Conservation (phyloP, 1,140 invertebrate species). For the Mylabris phalerata region DNA sequence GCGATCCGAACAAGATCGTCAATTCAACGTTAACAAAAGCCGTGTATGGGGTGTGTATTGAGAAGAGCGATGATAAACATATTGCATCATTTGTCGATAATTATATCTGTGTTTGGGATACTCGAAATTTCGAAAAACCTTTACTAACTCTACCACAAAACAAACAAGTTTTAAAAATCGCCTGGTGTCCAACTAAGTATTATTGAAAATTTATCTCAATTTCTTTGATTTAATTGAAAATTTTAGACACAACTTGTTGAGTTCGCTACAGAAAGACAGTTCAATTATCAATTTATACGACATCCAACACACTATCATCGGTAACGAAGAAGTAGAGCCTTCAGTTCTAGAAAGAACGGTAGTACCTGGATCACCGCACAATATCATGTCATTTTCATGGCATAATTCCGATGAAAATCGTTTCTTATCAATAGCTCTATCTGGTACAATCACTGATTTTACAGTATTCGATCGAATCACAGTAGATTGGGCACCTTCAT, state of each 20-base stretch:
- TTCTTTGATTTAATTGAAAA: neutral
- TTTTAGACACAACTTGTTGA: conserved; percentile 64
- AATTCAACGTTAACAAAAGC: conserved; percentile 72
- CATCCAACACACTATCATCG: conserved; percentile 64
- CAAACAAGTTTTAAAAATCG: conserved; percentile 65
- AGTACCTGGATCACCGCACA: conserved; percentile 46
- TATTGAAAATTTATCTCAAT: neutral
- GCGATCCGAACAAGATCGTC: conserved; percentile 68
- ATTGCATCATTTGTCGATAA: conserved; percentile 79
- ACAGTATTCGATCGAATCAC: conserved; percentile 75
- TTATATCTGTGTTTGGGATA: conserved; percentile 80
- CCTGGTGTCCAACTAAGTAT: conserved; percentile 86
- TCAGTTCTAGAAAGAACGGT: conserved; percentile 67
- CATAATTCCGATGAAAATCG: conserved; percentile 73
- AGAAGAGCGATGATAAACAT: conserved; percentile 68
- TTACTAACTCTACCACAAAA: conserved; percentile 64
- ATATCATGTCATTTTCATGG: conserved; percentile 72
- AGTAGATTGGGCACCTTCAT: conserved; percentile 66
- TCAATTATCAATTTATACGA: conserved; percentile 66
- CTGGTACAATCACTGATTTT: conserved; percentile 61
- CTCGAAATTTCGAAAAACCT: conserved; percentile 78
- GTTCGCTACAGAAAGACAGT: conserved; percentile 67
- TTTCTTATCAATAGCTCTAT: conserved; percentile 59
- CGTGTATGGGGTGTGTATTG: conserved; percentile 73
- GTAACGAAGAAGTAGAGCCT: conserved; percentile 66